Percentiles rank a stretch among this genome's conserved stretches.
These are phyloP conservation scores for Schizopygopsis malacanthus DNA, from an alignment of 2,797 vertebrate genomes.

Conservation along the genomic window DNA sequence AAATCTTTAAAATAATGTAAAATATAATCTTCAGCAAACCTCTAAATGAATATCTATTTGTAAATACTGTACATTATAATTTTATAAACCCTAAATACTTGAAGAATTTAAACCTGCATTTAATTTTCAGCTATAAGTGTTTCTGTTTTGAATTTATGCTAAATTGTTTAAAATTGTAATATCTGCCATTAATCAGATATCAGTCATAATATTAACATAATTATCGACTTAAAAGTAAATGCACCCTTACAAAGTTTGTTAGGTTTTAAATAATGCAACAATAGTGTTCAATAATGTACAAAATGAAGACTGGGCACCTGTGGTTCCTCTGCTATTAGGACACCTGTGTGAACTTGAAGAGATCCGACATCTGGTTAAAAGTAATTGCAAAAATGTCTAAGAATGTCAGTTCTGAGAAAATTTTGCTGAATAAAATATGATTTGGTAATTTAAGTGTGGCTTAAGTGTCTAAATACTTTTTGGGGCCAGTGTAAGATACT, in stretches of 20 bases:
- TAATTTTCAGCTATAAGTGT: background rate
- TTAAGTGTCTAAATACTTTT: constrained; percentile 27
- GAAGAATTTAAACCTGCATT: background rate
- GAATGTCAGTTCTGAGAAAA: constrained; percentile 4
- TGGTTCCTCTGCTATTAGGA: background rate
- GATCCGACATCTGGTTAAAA: constrained; percentile 10
- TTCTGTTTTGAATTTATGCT: background rate
- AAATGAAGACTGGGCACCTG: background rate
- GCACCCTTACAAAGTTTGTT: background rate
- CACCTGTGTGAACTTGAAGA: constrained; percentile 6
- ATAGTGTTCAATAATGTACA: background rate
- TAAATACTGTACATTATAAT: background rate
- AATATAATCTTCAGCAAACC: background rate
- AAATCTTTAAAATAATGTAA: background rate
- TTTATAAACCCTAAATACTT: background rate
- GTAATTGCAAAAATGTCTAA: background rate
- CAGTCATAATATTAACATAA: background rate
- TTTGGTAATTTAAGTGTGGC: constrained; percentile 5
- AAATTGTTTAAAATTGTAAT: background rate
- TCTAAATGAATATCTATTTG: background rate
- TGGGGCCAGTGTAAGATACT: constrained; percentile 9
- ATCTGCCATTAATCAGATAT: background rate
- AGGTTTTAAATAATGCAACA: background rate
- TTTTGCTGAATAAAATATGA: constrained; percentile 25
- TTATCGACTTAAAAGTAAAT: background rate